phyloP scores from a whole-genome alignment of 2,888 invertebrate species.

The Acleris emargana region DNA sequence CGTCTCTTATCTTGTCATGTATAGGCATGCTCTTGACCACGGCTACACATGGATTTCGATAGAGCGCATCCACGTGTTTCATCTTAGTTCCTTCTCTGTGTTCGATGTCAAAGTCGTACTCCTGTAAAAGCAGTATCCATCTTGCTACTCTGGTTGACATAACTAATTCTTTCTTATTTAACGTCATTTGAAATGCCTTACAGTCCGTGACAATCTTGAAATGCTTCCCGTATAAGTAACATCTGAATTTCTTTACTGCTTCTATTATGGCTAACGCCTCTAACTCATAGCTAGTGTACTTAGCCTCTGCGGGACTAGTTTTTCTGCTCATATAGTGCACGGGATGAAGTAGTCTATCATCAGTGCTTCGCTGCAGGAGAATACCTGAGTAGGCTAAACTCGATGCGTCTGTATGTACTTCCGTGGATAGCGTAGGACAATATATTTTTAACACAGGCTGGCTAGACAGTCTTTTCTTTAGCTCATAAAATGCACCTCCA shows the following conservation, averaged over 20 bases:
- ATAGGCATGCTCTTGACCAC: neutral
- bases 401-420: slow-evolving; percentile 36
- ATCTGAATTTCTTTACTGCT: too few relatives aligned
- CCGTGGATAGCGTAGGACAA: neutral
- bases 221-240: too few relatives aligned
- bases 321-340: slow-evolving; percentile 24
- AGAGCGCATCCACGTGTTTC: neutral
- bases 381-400: slow-evolving; percentile 32
- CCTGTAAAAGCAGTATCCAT: neutral
- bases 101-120: neutral
- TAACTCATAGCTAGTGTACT: too few relatives aligned
- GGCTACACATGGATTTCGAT: neutral
- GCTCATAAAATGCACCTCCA: neutral
- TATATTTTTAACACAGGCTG: slow-evolving; percentile 12
- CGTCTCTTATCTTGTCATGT: neutral
- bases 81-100: neutral
- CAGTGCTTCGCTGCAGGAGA: slow-evolving; percentile 19
- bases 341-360: slow-evolving; percentile 26
- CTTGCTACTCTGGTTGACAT: neutral
- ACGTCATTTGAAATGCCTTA: too few relatives aligned
- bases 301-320: neutral
- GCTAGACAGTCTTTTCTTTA: slow-evolving; percentile 8
- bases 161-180: slow-evolving; percentile 3
- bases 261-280: too few relatives aligned
- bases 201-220: too few relatives aligned